Percentiles rank a stretch among this genome's conserved stretches.
phyloP scores from a whole-genome alignment of 2,113 vertebrate genomes.

The Tachysurus fulvidraco region DNA sequence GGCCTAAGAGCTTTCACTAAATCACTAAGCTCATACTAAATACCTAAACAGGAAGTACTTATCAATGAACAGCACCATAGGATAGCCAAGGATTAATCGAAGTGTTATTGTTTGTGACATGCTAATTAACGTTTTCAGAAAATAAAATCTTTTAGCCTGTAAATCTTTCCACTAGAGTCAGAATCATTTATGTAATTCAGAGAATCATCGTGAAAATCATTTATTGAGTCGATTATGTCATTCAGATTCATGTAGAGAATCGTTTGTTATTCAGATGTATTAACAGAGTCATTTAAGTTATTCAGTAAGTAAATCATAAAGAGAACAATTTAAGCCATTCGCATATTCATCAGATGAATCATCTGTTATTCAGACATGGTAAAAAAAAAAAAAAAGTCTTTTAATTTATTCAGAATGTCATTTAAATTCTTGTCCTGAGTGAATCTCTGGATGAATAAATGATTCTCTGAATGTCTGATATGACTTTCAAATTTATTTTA shows the following conservation, averaged over 20 bases:
- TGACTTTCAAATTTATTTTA: too few species aligned
- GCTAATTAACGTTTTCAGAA: background rate
- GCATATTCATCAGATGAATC: background rate
- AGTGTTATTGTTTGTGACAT: background rate
- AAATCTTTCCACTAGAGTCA: background rate
- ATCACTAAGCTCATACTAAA: background rate
- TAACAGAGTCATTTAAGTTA: background rate
- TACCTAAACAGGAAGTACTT: constrained; percentile 18
- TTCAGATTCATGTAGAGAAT: background rate
- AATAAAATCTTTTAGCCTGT: background rate
- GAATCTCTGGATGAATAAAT: background rate
- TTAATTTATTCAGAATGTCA: background rate
- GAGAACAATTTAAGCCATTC: background rate
- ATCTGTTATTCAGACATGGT: background rate
- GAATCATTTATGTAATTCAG: background rate
- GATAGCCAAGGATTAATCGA: background rate
- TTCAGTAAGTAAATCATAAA: too few species aligned
- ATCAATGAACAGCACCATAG: background rate
- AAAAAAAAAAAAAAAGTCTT: background rate
- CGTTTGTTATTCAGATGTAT: background rate
- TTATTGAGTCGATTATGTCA: too few species aligned
- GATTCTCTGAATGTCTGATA: background rate
- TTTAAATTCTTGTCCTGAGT: background rate
- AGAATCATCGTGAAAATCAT: background rate
- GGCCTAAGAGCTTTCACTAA: background rate